Percentiles rank a stretch among this genome's conserved stretches.
phyloP scores from a whole-genome alignment of 2,888 invertebrate genomes.

The Campoplex nolae region DNA sequence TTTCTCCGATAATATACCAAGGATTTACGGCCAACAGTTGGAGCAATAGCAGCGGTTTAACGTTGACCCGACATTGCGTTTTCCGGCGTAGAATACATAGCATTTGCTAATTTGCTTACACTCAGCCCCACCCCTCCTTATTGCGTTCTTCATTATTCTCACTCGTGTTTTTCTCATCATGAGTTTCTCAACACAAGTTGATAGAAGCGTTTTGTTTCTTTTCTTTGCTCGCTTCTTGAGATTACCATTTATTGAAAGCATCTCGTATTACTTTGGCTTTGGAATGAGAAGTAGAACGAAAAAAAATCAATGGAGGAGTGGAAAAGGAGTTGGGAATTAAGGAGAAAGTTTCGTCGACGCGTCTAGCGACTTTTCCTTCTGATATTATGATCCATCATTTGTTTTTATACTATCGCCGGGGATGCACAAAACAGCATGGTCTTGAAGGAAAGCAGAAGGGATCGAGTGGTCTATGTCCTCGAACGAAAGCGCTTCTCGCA shows the following conservation, averaged over 20 bases:
- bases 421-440: background rate
- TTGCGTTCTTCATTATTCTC: slow-evolving; percentile 17
- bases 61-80: slow-evolving; percentile 56
- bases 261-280: background rate
- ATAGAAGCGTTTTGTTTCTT: background rate
- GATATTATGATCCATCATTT: background rate
- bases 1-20: slow-evolving; percentile 26
- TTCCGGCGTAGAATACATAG: slow-evolving; percentile 46
- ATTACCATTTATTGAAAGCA: background rate
- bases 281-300: background rate
- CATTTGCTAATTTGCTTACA: slow-evolving; percentile 10
- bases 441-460: background rate
- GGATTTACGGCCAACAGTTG: slow-evolving; percentile 58
- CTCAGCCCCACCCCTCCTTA: background rate
- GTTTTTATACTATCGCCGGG: background rate
- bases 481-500: background rate
- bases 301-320: background rate
- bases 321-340: background rate
- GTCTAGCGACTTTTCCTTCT: too few species aligned
- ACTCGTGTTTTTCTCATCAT: background rate
- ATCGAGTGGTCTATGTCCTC: background rate
- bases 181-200: slow-evolving; percentile 24
- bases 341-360: too few species aligned
- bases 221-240: background rate
- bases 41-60: slow-evolving; percentile 40